Conservation (phyloP, 2,113 vertebrate genomes). For the Ammodytes marinus region DNA sequence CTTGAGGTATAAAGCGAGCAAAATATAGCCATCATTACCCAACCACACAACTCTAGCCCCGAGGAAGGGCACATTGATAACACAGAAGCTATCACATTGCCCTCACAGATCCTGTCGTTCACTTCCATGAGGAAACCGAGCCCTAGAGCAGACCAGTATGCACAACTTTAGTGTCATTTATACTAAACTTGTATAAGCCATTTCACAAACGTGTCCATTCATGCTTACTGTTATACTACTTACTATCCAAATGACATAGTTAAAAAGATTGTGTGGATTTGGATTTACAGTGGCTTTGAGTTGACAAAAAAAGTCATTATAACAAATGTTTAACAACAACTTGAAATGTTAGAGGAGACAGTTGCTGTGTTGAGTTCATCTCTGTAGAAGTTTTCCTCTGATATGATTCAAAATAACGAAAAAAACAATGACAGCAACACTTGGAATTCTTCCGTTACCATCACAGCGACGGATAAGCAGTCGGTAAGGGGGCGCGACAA, state of each 20-base stretch:
- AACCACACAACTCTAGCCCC: not conserved
- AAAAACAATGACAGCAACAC: slow-evolving; percentile 3
- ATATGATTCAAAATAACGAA: not conserved
- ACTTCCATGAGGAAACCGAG: not conserved
- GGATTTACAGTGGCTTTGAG: too few species aligned
- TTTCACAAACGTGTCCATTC: not conserved
- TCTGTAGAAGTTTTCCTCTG: not conserved
- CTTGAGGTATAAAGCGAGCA: slow-evolving; percentile 23
- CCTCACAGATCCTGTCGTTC: slow-evolving; percentile 8
- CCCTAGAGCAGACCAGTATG: not conserved
- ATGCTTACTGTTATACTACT: too few species aligned
- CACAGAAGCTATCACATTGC: not conserved
- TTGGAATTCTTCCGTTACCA: slow-evolving; percentile 22
- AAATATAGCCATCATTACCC: slow-evolving; percentile 10
- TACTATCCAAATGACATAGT: too few species aligned
- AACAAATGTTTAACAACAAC: too few species aligned
- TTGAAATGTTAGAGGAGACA: not conserved
- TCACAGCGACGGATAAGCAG: slow-evolving; percentile 41
- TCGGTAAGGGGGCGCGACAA: slow-evolving; percentile 24
- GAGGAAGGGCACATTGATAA: slow-evolving; percentile 40
- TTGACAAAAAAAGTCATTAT: not conserved
- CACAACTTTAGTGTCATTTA: not conserved
- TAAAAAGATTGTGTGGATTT: too few species aligned
- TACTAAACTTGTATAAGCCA: not conserved
- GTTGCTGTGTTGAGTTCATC: not conserved